Evolutionary conservation across 2,888 invertebrate genomes (phyloP), one percentile per base, ranked within the genome.

Genomic region (Anorthoa munda): DNA sequence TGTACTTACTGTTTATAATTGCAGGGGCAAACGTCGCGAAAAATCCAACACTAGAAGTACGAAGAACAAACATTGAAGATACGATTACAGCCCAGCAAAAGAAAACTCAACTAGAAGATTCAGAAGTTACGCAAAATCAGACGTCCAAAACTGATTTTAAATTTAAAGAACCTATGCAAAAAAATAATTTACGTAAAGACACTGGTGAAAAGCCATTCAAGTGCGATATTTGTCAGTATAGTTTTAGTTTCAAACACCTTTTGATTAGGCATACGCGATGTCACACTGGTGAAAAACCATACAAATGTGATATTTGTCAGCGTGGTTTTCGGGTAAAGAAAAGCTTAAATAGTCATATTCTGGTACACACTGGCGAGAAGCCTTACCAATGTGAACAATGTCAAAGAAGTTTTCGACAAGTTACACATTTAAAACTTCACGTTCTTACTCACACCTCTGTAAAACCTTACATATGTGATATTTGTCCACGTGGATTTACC

Each of bases 321-420:
- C 65, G 65, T 50, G 45, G 45, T 11, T 72, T 73, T 50, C 64
- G 65, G 26, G 9, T n/a, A 50, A 72, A 65, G 3, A 11, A 17
- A 21, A 4, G 39, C n/a, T 45, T 73, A 65, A 45, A 26, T 21
- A 21, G 21, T 15, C 73, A 73, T 65, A 23, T 26, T 26, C 65
- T 39, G 21, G 13, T 72, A 5, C 73, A 73, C 50, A 58, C 72
- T 21, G 72, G 65, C 21, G 73, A 65, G 17, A 73, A 73, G 45
- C 74, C 74, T 58, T 74, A 73, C 13, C 51, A 46, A 4, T 74
- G 73, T 46, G 1, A 74, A 23, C 18, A 51, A 46, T 74, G 74
- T 46, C 50, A 59, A 18, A 72, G 55, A 39, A 2, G 55, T 45
- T 73, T 73, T 15, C 64, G 48, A 23, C 55, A 50, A 56, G 5